A percentile compares a stretch with the other conserved stretches of the same genome.
phyloP scores from a whole-genome alignment of 2,113 vertebrate species.

The Vidua macroura region DNA sequence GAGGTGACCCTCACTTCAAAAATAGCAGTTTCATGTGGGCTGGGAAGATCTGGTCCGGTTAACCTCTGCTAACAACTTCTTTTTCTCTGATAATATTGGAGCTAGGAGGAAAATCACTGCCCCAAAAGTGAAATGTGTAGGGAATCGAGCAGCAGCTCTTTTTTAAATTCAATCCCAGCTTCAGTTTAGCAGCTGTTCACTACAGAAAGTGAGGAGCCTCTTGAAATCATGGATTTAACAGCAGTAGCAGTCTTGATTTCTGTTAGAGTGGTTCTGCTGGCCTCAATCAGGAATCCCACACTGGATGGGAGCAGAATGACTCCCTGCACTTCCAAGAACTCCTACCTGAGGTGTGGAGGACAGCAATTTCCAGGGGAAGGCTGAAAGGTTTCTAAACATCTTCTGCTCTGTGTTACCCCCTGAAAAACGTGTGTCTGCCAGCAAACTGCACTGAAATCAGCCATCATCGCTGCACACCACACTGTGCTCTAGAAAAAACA shows the following conservation, averaged over 20 bases:
- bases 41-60: neutral
- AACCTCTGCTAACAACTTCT: neutral
- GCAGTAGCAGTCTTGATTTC: neutral
- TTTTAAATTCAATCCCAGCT: neutral
- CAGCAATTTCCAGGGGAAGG: neutral
- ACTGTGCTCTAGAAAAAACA: neutral
- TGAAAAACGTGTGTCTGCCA: rapidly evolving
- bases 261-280: neutral
- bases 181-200: neutral
- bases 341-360: neutral
- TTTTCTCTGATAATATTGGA: neutral
- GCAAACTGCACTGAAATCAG: neutral
- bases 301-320: neutral
- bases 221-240: neutral
- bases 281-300: neutral
- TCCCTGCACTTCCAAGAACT: neutral
- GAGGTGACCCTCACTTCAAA: neutral
- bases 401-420: neutral
- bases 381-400: neutral
- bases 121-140: neutral
- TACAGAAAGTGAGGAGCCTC: neutral
- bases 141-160: neutral
- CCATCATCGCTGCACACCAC: neutral
- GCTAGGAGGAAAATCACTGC: neutral
- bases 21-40: neutral